phyloP scores from a whole-genome alignment of 2,113 vertebrate genomes.

The Suricata suricatta region DNA sequence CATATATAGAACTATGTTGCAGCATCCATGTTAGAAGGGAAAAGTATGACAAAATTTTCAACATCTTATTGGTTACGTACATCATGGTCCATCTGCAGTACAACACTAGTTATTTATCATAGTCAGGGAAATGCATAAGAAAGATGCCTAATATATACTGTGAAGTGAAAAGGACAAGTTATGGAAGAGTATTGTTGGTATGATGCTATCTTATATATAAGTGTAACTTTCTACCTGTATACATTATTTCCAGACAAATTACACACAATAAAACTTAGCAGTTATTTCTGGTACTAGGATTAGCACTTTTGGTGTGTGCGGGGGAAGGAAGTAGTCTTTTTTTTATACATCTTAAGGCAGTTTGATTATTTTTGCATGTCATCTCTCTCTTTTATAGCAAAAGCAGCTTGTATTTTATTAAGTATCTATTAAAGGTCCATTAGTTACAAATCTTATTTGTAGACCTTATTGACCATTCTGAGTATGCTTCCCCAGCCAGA shows the following conservation, averaged over 20 bases:
- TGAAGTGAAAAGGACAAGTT: background rate
- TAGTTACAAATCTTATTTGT: background rate
- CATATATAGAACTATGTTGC: background rate
- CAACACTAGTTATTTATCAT: background rate
- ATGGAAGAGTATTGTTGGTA: background rate
- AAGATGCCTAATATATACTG: background rate
- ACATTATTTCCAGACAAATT: background rate
- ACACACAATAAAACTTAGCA: background rate
- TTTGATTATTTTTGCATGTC: conserved; percentile 2
- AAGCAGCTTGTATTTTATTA: background rate
- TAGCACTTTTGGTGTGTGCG: background rate
- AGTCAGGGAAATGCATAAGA: background rate
- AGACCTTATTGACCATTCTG: background rate
- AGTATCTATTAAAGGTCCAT: background rate
- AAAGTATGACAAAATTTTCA: background rate
- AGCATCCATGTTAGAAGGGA: background rate
- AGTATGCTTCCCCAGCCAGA: background rate
- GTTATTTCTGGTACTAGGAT: background rate
- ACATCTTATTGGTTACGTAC: background rate
- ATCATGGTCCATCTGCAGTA: background rate
- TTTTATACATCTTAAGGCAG: background rate
- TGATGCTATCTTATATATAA: background rate
- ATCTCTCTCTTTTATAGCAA: background rate
- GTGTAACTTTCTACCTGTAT: background rate
- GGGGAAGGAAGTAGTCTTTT: background rate